Evolutionary conservation across 2,888 invertebrate genomes (phyloP).

Genomic region (Andrena minutula): DNA sequence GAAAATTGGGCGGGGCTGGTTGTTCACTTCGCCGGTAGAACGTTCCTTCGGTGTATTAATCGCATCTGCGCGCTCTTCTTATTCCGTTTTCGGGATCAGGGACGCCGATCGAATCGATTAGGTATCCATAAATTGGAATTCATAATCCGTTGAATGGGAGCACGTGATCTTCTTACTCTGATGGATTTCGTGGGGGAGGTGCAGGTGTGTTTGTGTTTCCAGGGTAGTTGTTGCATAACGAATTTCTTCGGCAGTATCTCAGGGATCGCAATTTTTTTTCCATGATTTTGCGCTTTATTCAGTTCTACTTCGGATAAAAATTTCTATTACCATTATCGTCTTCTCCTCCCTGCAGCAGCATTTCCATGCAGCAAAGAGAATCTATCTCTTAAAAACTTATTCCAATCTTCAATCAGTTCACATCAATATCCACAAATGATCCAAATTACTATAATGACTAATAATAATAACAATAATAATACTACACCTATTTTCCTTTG

Average conservation of each 20-base stretch:
- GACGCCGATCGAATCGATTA: background rate
- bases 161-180: background rate
- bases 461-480: too few relatives aligned
- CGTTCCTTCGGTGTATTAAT: background rate
- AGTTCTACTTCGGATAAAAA: too few relatives aligned
- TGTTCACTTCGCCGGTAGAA: background rate
- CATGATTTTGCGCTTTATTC: too few relatives aligned
- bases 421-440: too few relatives aligned
- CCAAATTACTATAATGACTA: too few relatives aligned
- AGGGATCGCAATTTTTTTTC: background rate
- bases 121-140: background rate
- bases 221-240: background rate
- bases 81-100: background rate
- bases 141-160: background rate
- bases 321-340: too few relatives aligned
- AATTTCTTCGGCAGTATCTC: background rate
- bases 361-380: too few relatives aligned
- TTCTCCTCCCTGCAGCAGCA: too few relatives aligned
- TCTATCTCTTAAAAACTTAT: too few relatives aligned
- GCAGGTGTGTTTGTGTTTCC: background rate
- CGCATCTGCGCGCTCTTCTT: background rate
- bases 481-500: too few relatives aligned
- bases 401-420: too few relatives aligned
- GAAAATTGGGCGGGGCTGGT: too few relatives aligned
- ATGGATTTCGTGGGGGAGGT: background rate